Percentiles rank a stretch among this genome's conserved stretches.
Evolutionary conservation across 2,888 invertebrate genomes (phyloP).

Genomic region (Tetranychus piercei): DNA sequence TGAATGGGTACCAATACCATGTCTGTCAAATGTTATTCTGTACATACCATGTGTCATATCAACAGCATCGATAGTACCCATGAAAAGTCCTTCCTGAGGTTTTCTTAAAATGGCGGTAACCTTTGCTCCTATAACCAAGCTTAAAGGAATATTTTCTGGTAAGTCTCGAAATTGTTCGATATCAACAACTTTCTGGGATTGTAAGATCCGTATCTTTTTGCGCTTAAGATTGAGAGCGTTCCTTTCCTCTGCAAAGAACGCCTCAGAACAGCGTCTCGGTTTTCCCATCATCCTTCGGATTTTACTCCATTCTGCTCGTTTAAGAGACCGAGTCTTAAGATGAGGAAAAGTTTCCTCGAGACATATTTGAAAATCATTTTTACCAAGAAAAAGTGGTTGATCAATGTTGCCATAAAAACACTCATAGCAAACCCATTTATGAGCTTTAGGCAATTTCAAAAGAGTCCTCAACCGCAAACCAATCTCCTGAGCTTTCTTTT

Average conservation of each 20-base stretch:
- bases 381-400: slow-evolving; percentile 71
- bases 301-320: slow-evolving; percentile 82
- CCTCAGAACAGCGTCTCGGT: slow-evolving; percentile 49
- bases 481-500: slow-evolving; percentile 1
- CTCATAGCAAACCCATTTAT: slow-evolving; percentile 83
- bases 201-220: slow-evolving; percentile 72
- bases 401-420: slow-evolving; percentile 99
- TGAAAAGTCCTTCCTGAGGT: slow-evolving; percentile 87
- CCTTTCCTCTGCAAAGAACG: slow-evolving; percentile 88
- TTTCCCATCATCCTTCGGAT: slow-evolving; percentile 91
- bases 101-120: slow-evolving; percentile 61
- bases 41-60: slow-evolving; percentile 86
- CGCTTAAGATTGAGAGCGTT: slow-evolving; percentile 71
- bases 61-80: slow-evolving; percentile 80
- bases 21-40: slow-evolving; percentile 77
- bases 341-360: slow-evolving; percentile 83
- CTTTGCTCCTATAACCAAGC: slow-evolving; percentile 82
- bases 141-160: slow-evolving; percentile 81
- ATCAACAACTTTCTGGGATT: slow-evolving; percentile 58
- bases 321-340: slow-evolving; percentile 60
- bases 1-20: slow-evolving; percentile 79
- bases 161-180: slow-evolving; percentile 62
- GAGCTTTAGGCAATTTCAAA: slow-evolving; percentile 88
- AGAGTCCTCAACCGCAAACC: slow-evolving; percentile 54
- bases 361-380: slow-evolving; percentile 88